Evolutionary conservation across 2,888 invertebrate genomes (phyloP).

Genomic region (Anoncus sp.): DNA sequence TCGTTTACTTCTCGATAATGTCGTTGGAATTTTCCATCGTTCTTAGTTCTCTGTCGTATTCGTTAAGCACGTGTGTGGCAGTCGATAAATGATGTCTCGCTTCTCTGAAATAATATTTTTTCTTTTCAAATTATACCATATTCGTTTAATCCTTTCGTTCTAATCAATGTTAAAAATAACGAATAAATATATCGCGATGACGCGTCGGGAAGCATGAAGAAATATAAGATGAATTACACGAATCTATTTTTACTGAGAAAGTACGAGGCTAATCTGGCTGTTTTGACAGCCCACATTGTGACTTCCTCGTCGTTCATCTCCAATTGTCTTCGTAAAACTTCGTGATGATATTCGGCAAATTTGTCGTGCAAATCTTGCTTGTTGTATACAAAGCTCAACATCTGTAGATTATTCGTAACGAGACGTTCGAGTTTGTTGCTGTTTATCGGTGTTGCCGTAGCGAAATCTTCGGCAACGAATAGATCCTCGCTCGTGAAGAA

Average conservation of each 20-base stretch:
- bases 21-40: slow-evolving; percentile 79
- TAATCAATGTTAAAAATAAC: neutral
- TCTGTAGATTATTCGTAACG: slow-evolving; percentile 86
- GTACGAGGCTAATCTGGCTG: slow-evolving; percentile 85
- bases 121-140: neutral
- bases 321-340: slow-evolving; percentile 85
- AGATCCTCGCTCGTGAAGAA: slow-evolving; percentile 85
- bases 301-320: slow-evolving; percentile 86
- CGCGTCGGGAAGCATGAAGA: neutral
- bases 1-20: slow-evolving; percentile 50
- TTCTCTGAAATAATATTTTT: slow-evolving; percentile 75
- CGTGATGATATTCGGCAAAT: slow-evolving; percentile 85
- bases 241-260: slow-evolving; percentile 80
- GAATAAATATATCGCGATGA: neutral
- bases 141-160: neutral
- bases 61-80: slow-evolving; percentile 85
- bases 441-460: slow-evolving; percentile 81
- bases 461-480: slow-evolving; percentile 78
- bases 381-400: slow-evolving; percentile 86
- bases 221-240: slow-evolving; percentile 59
- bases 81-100: slow-evolving; percentile 88
- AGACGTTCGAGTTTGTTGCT: slow-evolving; percentile 85
- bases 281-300: slow-evolving; percentile 85
- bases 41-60: slow-evolving; percentile 85
- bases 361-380: slow-evolving; percentile 84